Conservation (phyloP, 2,113 vertebrate species). For the Atrichornis clamosus region DNA sequence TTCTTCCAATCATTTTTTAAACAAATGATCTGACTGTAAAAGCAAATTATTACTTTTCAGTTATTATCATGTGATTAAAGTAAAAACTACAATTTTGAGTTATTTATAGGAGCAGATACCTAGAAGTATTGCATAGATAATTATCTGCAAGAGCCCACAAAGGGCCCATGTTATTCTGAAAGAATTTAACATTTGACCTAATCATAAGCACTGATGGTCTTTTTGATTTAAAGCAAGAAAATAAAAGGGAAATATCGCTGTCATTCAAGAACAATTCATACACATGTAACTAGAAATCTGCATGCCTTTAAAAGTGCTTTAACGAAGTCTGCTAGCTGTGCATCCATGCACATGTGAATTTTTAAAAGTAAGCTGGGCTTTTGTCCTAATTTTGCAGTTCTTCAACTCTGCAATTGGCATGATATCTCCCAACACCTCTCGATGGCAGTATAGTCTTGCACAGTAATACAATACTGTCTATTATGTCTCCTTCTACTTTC, state of each 20-base stretch:
- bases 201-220: neutral
- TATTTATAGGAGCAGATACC: neutral
- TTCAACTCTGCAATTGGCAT: neutral
- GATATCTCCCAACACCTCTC: conserved; percentile 64
- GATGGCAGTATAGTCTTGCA: conserved; percentile 67
- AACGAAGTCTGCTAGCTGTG: neutral
- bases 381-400: neutral
- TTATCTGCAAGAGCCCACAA: neutral
- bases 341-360: neutral
- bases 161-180: neutral
- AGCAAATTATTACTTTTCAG: neutral
- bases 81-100: neutral
- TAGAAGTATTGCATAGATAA: neutral
- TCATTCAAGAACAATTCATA: neutral
- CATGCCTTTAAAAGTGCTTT: neutral
- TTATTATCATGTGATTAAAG: neutral
- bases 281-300: neutral
- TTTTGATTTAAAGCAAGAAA: neutral
- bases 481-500: neutral
- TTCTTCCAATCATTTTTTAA: neutral
- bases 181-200: neutral
- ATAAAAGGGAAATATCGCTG: neutral
- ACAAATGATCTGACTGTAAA: neutral
- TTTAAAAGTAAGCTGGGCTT: neutral
- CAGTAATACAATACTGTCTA: neutral